Base-by-base conservation (phyloP, 2,888 invertebrate species). In the Ctena decussata region DNA sequence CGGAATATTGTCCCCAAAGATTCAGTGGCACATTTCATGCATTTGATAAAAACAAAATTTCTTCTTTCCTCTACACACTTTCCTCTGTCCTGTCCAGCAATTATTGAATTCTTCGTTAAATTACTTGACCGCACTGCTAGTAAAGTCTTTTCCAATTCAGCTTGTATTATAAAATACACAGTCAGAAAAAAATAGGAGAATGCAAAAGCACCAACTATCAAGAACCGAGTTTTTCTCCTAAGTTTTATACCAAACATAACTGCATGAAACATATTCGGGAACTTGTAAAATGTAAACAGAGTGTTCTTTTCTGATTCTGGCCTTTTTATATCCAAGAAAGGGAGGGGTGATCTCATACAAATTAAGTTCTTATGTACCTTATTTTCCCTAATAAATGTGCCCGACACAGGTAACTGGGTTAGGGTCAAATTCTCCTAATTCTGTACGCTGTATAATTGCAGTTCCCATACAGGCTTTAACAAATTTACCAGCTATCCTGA, bases 11-110 rank as follows among this genome's bases (percentile, higher is more conserved):
- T 90, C 18, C 88, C 92, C 81, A 95, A 85, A 8, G 95, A 94
- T 78, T 94, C 92, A 12, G 95, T 95, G 0, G 95, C 95, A 91
- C 95, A 95, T 86, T 95, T 95, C 92, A 95, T 94, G 82, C 94
- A 93, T 80, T 95, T 95, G 65, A 95, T 93, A 81, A 95, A 95
- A 6, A 94, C 94, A 78, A 95, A 87, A 83, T 95, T 94, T 18
- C 65, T 79, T 49, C 86, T 91, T 80, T 90, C 91, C n/a, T 37
- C 41, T 30, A 18, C 30, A 72, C 86, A 86, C 15, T 41, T 41
- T 41, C 41, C 11, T 32, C 11, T 15, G 8, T 44, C 30, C 0
- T 24, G 8, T 18, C 21, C 44, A 35, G 12, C 12, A 39, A 18
- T 24, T 37, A n/a, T 49, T 6, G 35, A 65, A 15, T 18, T 32